Conservation (phyloP, 2,888 invertebrate species). For the Clusia tigrina region DNA sequence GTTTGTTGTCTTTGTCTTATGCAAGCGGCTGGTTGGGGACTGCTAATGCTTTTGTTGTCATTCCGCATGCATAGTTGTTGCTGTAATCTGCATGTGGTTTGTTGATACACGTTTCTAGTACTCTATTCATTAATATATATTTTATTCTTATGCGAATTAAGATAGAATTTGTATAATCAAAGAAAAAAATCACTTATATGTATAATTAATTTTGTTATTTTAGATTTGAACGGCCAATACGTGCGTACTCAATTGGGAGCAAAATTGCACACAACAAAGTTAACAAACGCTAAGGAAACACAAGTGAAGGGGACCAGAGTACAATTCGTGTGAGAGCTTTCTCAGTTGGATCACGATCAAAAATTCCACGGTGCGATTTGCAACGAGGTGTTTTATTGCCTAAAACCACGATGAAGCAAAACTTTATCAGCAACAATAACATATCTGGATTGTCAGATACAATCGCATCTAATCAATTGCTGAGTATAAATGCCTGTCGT, state of each 20-base stretch:
- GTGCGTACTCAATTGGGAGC: slow-evolving; percentile 88
- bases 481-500: slow-evolving; percentile 34
- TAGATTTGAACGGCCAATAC: slow-evolving; percentile 69
- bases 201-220: slow-evolving; percentile 37
- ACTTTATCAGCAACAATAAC: slow-evolving; percentile 44
- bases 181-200: no score
- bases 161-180: no score
- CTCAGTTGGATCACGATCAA: slow-evolving; percentile 77
- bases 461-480: slow-evolving; percentile 28
- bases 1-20: no score
- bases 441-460: slow-evolving; percentile 42
- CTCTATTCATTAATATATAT: no score
- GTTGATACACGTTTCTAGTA: no score
- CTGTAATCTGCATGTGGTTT: no score
- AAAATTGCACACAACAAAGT: slow-evolving; percentile 73
- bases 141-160: no score
- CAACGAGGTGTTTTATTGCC: slow-evolving; percentile 55
- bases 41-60: no score
- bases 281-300: slow-evolving; percentile 64
- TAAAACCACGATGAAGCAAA: slow-evolving; percentile 39
- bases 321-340: slow-evolving; percentile 74
- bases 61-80: no score
- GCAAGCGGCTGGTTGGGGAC: no score
- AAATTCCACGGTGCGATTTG: slow-evolving; percentile 61
- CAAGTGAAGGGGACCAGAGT: slow-evolving; percentile 64